phyloP scores from a whole-genome alignment of 2,113 vertebrate genomes.

The Tympanuchus pallidicinctus region DNA sequence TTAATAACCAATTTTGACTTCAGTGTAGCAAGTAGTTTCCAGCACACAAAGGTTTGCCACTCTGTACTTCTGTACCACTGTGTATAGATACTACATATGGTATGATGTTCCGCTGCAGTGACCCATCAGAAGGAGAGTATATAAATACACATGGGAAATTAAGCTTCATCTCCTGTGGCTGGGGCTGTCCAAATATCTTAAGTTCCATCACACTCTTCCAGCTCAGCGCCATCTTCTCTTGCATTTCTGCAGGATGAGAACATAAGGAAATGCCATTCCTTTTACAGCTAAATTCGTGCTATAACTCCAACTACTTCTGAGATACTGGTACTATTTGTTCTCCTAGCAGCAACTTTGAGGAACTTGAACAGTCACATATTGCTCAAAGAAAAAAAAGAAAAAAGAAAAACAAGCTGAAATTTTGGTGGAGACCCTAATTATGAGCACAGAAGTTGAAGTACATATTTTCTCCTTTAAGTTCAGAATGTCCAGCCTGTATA shows the following conservation, averaged over 20 bases:
- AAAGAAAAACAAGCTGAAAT: constrained; percentile 22
- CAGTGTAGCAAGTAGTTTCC: background rate
- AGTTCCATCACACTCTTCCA: constrained; percentile 8
- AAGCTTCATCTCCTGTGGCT: background rate
- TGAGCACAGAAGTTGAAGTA: background rate
- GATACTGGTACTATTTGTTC: constrained; percentile 49
- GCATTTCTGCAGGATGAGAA: constrained; percentile 38
- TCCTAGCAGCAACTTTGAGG: constrained; percentile 26
- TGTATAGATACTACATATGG: background rate
- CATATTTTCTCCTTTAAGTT: constrained; percentile 10
- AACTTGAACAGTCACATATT: constrained; percentile 23
- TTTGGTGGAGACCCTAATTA: constrained; percentile 12
- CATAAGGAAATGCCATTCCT: constrained; percentile 61
- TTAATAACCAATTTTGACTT: background rate
- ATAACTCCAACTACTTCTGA: constrained; percentile 15
- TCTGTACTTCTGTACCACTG: background rate
- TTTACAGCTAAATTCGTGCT: constrained; percentile 44
- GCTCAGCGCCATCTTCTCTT: background rate
- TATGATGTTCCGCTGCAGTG: background rate
- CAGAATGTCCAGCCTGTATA: constrained; percentile 15
- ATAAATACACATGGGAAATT: background rate
- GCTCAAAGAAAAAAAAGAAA: background rate
- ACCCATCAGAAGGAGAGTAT: background rate
- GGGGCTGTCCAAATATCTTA: constrained; percentile 1
- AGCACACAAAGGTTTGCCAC: background rate